These are phyloP conservation scores for Cyprinella venusta DNA, from an alignment of 2,797 vertebrate genomes.

Conservation along the genomic window DNA sequence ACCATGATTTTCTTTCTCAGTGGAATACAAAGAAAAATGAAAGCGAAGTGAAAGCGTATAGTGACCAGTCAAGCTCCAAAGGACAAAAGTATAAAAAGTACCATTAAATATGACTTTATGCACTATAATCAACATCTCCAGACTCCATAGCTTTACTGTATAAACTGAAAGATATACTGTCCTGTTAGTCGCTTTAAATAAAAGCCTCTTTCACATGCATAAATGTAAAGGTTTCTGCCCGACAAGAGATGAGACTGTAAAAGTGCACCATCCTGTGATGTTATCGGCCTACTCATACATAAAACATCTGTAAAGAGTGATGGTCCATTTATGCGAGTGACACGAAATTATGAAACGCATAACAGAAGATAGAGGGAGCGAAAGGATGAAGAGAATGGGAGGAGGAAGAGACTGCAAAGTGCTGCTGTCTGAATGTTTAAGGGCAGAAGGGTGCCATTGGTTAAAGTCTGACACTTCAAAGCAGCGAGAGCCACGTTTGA, in stretches of 20 bases:
- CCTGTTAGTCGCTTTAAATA: constrained; percentile 5
- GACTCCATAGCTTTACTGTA: not conserved
- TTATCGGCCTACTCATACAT: constrained; percentile 36
- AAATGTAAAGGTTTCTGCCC: not conserved
- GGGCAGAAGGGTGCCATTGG: constrained; percentile 20
- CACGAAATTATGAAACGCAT: constrained; percentile 31
- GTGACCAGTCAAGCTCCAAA: not conserved
- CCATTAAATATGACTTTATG: not conserved
- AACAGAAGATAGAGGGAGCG: constrained; percentile 10
- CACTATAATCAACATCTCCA: not conserved
- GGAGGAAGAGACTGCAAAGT: constrained; percentile 32
- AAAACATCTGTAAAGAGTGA: constrained; percentile 46
- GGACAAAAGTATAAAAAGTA: not conserved
- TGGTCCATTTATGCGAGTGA: constrained; percentile 40
- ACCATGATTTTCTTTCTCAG: not conserved
- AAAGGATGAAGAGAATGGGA: constrained; percentile 17
- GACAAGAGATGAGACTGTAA: not conserved
- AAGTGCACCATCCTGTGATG: constrained; percentile 6
- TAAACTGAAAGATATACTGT: not conserved
- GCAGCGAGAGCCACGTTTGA: constrained; percentile 42
- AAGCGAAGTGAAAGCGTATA: not conserved
- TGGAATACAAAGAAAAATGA: not conserved
- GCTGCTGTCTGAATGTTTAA: constrained; percentile 31
- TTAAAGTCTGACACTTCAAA: constrained; percentile 49
- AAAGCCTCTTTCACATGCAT: not conserved